Conservation (phyloP, 2,888 invertebrate species). For the Amphipyra tragopoginis region DNA sequence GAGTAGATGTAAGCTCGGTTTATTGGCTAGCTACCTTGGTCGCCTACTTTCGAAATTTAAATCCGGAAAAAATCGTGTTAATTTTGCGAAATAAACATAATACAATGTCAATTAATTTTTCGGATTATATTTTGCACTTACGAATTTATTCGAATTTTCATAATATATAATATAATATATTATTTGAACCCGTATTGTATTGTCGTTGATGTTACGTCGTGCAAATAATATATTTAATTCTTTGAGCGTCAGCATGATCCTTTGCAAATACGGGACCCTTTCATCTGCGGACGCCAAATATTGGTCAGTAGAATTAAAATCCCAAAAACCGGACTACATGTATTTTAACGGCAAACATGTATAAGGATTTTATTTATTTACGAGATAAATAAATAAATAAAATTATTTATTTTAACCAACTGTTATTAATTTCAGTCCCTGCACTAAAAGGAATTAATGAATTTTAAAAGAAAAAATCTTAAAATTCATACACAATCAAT, state of each 20-base stretch:
- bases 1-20: background rate
- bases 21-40: background rate
- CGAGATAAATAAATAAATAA: too few species aligned
- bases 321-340: constrained; percentile 9
- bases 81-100: too few species aligned
- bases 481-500: too few species aligned
- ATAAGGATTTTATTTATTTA: background rate
- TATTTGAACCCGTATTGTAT: constrained; percentile 26
- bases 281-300: constrained; percentile 33
- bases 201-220: constrained; percentile 13
- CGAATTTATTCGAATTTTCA: too few species aligned
- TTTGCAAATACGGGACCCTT: constrained; percentile 34
- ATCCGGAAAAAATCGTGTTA: too few species aligned
- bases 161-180: background rate
- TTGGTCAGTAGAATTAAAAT: constrained; percentile 33
- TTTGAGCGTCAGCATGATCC: constrained; percentile 38
- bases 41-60: too few species aligned
- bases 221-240: constrained; percentile 41
- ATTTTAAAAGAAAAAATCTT: too few species aligned
- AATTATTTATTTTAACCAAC: too few species aligned
- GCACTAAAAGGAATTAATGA: too few species aligned
- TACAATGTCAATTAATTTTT: too few species aligned
- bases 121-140: too few species aligned
- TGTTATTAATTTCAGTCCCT: too few species aligned
- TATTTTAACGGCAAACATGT: constrained; percentile 16